Conservation (phyloP, 2,113 vertebrate species). For the Catharus fuscescens region DNA sequence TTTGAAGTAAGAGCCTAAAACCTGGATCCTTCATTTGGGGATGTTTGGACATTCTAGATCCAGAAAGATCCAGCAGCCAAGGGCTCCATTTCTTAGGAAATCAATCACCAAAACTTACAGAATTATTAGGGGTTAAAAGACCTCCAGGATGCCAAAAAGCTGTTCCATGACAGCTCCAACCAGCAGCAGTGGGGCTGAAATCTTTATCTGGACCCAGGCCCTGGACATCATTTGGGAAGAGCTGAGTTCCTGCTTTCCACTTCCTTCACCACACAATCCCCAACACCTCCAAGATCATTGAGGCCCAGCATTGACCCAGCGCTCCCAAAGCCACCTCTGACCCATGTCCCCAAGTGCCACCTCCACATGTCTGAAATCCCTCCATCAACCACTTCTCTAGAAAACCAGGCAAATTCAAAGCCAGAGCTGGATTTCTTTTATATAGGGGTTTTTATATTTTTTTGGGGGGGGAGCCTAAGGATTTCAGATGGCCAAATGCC, state of each 20-base stretch:
- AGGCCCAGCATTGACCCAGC: background rate
- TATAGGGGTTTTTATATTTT: background rate
- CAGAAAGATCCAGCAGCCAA: background rate
- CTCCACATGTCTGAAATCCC: background rate
- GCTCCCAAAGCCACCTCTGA: background rate
- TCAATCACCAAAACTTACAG: background rate
- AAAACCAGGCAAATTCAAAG: background rate
- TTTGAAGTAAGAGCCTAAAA: background rate
- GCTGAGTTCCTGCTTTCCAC: background rate
- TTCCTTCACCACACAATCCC: background rate
- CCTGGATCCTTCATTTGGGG: background rate
- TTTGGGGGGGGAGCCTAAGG: background rate
- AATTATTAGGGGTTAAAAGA: background rate
- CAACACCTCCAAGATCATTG: background rate
- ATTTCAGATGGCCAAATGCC: background rate
- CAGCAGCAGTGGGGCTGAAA: background rate
- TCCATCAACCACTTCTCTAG: background rate
- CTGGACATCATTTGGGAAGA: background rate
- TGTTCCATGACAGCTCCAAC: background rate
- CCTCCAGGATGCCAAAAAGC: background rate
- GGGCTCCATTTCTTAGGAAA: background rate
- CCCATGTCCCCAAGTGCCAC: background rate
- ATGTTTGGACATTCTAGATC: fast-evolving
- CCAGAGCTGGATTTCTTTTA: background rate
- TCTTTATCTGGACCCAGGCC: background rate